These are phyloP conservation scores for Helostoma temminkii DNA, from an alignment of 2,797 vertebrate species.

Conservation along the genomic window DNA sequence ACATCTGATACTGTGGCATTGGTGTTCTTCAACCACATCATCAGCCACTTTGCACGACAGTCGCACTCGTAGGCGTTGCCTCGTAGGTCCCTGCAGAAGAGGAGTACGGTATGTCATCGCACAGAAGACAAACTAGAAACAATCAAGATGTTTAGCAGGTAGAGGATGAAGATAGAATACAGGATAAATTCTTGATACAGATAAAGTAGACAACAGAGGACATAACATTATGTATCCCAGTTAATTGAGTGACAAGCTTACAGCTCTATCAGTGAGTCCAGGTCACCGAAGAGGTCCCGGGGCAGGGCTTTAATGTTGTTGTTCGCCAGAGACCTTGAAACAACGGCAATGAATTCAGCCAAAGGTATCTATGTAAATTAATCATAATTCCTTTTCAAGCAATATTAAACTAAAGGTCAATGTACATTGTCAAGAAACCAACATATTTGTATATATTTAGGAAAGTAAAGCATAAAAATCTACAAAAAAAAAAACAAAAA, in stretches of 20 bases:
- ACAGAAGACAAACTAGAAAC: not conserved
- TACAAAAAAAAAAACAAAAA: too few species aligned
- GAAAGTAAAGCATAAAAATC: too few species aligned
- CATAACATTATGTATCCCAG: too few species aligned
- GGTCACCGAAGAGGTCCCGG: slow-evolving; percentile 93
- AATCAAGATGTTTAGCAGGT: too few species aligned
- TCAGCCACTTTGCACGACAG: slow-evolving; percentile 98
- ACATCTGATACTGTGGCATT: slow-evolving; percentile 97
- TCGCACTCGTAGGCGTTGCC: slow-evolving; percentile 98
- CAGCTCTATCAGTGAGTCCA: slow-evolving; percentile 98
- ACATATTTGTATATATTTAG: not conserved
- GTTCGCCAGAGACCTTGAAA: slow-evolving; percentile 94
- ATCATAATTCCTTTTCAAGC: not conserved
- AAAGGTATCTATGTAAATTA: not conserved
- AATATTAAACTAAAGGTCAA: not conserved
- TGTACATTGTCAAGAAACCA: too few species aligned
- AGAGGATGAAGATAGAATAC: not conserved
- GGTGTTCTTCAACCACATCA: slow-evolving; percentile 96
- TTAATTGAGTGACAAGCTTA: slow-evolving; percentile 81
- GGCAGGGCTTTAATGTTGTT: slow-evolving; percentile 95
- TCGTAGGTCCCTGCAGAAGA: slow-evolving; percentile 90
- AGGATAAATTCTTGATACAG: not conserved
- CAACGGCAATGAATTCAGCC: slow-evolving; percentile 13
- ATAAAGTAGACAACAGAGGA: not conserved
- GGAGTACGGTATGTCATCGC: slow-evolving; percentile 23